These are phyloP conservation scores for Dysmachus trigonus DNA, from an alignment of 2,888 invertebrate genomes.

Conservation along the genomic window DNA sequence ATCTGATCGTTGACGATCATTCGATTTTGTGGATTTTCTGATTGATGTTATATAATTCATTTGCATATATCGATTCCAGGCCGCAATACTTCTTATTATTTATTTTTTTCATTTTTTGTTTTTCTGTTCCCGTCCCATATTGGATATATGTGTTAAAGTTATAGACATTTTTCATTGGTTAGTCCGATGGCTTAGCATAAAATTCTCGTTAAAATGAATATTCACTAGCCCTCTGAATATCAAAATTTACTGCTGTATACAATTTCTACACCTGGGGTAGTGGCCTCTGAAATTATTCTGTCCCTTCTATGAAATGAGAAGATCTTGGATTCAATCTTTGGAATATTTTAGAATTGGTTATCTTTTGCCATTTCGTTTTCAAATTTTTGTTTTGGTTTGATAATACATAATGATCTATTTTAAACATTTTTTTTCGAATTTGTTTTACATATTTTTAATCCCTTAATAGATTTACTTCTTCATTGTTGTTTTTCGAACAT, in stretches of 20 bases:
- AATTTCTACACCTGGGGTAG: neutral
- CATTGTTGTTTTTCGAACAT: too few species aligned
- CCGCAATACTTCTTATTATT: neutral
- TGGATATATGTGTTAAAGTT: neutral
- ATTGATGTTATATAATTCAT: constrained; percentile 24
- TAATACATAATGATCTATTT: neutral
- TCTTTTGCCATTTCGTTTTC: neutral
- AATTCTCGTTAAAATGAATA: neutral
- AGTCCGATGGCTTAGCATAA: neutral
- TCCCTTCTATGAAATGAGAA: neutral
- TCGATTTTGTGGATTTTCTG: constrained; percentile 3
- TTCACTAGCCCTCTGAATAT: neutral
- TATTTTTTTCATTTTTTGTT: too few species aligned
- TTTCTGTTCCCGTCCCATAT: neutral
- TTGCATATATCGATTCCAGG: constrained; percentile 33
- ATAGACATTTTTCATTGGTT: neutral
- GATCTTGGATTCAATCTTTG: neutral
- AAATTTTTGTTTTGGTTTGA: neutral
- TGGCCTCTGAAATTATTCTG: neutral
- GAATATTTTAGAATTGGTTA: neutral
- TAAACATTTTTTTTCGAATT: too few species aligned
- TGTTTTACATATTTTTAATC: too few species aligned
- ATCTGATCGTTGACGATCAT: neutral
- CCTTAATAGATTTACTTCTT: too few species aligned
- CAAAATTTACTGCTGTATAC: neutral